Evolutionary conservation across 2,888 invertebrate genomes (phyloP).

Genomic region (Perizoma affinitatum): DNA sequence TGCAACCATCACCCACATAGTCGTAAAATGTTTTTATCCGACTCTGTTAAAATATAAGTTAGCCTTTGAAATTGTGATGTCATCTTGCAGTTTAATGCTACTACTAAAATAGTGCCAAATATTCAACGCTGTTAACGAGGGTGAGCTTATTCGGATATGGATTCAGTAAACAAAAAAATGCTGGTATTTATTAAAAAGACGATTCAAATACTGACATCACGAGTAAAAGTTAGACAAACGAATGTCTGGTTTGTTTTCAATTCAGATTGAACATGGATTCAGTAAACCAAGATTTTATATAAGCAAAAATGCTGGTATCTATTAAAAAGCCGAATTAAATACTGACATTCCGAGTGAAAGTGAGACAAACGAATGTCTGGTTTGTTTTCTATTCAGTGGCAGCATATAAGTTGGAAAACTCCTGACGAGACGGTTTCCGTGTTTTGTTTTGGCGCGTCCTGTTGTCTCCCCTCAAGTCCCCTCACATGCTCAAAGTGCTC

Average conservation of each 20-base stretch:
- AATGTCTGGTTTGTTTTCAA: constrained; percentile 40
- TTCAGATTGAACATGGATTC: constrained; percentile 25
- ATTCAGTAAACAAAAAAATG: constrained; percentile 28
- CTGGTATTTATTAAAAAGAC: background rate
- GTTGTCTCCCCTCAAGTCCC: constrained; percentile 58
- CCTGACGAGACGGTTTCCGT: constrained; percentile 61
- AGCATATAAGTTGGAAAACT: constrained; percentile 59
- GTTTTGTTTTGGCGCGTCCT: constrained; percentile 65
- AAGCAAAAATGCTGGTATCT: background rate
- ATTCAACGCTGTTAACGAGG: constrained; percentile 39
- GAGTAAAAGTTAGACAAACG: constrained; percentile 27
- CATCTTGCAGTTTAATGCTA: constrained; percentile 46
- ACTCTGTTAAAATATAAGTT: constrained; percentile 36
- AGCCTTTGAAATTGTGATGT: constrained; percentile 54
- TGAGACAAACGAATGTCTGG: constrained; percentile 36
- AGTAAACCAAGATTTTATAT: constrained; percentile 29
- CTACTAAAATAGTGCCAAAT: constrained; percentile 39
- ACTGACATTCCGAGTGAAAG: constrained; percentile 8
- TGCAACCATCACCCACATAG: constrained; percentile 48
- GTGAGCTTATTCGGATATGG: constrained; percentile 31
- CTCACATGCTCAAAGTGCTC: constrained; percentile 53
- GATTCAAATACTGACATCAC: constrained; percentile 10
- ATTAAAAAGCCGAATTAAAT: constrained; percentile 5
- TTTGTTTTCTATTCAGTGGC: constrained; percentile 42
- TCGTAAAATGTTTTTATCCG: constrained; percentile 59